Base-by-base conservation (phyloP, 2,888 invertebrate species). In the Dugesia japonica region DNA sequence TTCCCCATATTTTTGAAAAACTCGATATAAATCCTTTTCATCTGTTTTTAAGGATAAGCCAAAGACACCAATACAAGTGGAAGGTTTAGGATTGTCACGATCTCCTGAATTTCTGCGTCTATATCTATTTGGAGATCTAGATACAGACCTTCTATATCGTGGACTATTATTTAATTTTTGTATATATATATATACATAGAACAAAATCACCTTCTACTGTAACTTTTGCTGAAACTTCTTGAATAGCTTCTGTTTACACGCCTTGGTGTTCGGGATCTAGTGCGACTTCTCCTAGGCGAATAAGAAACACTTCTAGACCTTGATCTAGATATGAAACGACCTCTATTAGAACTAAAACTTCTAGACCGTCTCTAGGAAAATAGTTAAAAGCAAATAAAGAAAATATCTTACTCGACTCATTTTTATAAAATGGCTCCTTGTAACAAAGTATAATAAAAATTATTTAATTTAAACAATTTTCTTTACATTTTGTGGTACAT, bases 31-130 rank as follows among this genome's bases (percentile, higher is more conserved):
- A 84, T 94, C 92, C 81, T 90, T 89, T 83, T 95, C 94, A 0
- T 92, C 90, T 0, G 95, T 95, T 85, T 91, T 90, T 76, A 93
- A 89, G 82, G 91, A 94, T 77, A 97, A 87, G 1, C 95, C 95
- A 85, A 97, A 97, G 15, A 95, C 90, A 26, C 97, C 97, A 73
- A 97, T 87, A 83, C 94, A 95, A 75, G 91, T 88, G 72, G 90
- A 90, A 0, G 92, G 90, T 79, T 90, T 89, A 0, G 94, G 94
- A 83, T 91, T 90, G 81, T 92, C 91, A 85, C 91, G 87, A 83
- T 89, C 90, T 79, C 82, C 81, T 38, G 88, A 86, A 84, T 91
- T 91, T 71, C 91, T 87, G 80, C 90, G 87, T 79, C 91, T 88
- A 80, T 89, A 89, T 38, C 91, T 91, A 90, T 90, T 90, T 27